Percentiles rank a stretch among this genome's conserved stretches.
phyloP scores from a whole-genome alignment of 1,140 invertebrate genomes.

The Gyrodactylus bullatarudis region DNA sequence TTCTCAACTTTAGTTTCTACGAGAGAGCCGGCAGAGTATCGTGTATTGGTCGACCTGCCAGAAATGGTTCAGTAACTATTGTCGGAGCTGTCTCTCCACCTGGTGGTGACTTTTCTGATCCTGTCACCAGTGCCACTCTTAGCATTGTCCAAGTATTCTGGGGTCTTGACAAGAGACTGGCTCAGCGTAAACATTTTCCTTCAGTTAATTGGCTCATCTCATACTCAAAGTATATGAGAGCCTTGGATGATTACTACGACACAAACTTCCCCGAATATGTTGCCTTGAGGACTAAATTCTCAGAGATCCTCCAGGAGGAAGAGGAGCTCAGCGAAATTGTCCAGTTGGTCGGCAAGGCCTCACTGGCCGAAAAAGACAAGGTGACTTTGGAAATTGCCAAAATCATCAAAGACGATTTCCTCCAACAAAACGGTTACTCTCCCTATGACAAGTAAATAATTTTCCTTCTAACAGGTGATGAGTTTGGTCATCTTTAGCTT shows the following conservation, averaged over 20 bases:
- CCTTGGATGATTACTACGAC: slow-evolving; percentile 92
- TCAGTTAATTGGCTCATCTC: slow-evolving; percentile 99
- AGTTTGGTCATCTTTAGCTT: too few species aligned
- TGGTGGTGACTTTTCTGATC: slow-evolving; percentile 98
- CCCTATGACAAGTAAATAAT: slow-evolving; percentile 46
- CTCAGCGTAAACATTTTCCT: slow-evolving; percentile 96
- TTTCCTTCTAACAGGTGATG: too few species aligned
- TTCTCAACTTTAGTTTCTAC: slow-evolving; percentile 33
- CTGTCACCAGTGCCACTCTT: slow-evolving; percentile 85
- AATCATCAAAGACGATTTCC: slow-evolving; percentile 87
- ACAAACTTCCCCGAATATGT: slow-evolving; percentile 95
- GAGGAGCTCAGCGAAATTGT: slow-evolving; percentile 99
- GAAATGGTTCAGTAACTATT: slow-evolving; percentile 89
- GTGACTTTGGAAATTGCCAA: slow-evolving; percentile 95
- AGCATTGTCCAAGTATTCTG: slow-evolving; percentile 99
- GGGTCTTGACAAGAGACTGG: slow-evolving; percentile 95
- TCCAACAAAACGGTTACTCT: slow-evolving; percentile 68
- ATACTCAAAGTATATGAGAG: slow-evolving; percentile 90
- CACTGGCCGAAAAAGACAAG: slow-evolving; percentile 87
- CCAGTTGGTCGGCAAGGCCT: slow-evolving; percentile 85
- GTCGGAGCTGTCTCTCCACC: slow-evolving; percentile 96
- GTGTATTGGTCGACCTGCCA: slow-evolving; percentile 62
- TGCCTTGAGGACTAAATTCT: slow-evolving; percentile 29
- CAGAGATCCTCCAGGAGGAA: slow-evolving; percentile 51
- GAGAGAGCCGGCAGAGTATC: slow-evolving; percentile 83